These are phyloP conservation scores for Minunthozetes semirufus DNA, from an alignment of 2,888 invertebrate species.

Conservation along the genomic window DNA sequence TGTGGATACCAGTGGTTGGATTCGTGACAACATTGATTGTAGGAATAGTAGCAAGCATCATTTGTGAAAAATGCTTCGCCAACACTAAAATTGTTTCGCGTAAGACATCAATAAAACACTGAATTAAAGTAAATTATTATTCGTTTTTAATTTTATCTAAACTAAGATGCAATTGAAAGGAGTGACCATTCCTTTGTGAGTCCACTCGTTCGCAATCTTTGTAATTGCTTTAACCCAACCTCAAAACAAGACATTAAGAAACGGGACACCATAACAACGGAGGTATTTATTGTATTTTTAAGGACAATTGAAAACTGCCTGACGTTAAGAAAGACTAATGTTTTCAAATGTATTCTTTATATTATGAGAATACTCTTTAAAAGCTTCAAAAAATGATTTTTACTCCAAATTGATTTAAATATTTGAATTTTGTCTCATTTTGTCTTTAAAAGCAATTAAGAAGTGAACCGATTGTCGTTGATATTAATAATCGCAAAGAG, in stretches of 20 bases:
- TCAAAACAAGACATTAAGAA: too few relatives aligned
- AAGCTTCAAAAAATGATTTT: too few relatives aligned
- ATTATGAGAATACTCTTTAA: too few relatives aligned
- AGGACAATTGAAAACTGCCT: too few relatives aligned
- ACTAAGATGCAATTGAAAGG: neutral
- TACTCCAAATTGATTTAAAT: neutral
- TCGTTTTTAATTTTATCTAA: neutral
- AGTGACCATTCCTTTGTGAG: neutral
- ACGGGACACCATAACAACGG: too few relatives aligned
- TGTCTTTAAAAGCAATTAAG: neutral
- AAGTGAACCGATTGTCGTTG: neutral
- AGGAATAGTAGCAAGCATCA: neutral
- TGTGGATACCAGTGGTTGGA: slow-evolving; percentile 13
- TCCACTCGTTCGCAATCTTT: neutral
- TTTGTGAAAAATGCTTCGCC: neutral
- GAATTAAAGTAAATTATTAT: neutral
- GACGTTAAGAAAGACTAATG: too few relatives aligned
- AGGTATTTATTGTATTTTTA: too few relatives aligned
- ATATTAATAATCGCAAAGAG: neutral
- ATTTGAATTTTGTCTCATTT: neutral
- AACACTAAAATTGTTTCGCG: neutral
- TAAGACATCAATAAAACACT: neutral
- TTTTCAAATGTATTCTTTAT: too few relatives aligned
- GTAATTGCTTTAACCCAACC: neutral
- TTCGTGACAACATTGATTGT: slow-evolving; percentile 7